A percentile compares a stretch with the other conserved stretches of the same genome.
phyloP scores from a whole-genome alignment of 1,140 invertebrate genomes.

The Bombus turneri region DNA sequence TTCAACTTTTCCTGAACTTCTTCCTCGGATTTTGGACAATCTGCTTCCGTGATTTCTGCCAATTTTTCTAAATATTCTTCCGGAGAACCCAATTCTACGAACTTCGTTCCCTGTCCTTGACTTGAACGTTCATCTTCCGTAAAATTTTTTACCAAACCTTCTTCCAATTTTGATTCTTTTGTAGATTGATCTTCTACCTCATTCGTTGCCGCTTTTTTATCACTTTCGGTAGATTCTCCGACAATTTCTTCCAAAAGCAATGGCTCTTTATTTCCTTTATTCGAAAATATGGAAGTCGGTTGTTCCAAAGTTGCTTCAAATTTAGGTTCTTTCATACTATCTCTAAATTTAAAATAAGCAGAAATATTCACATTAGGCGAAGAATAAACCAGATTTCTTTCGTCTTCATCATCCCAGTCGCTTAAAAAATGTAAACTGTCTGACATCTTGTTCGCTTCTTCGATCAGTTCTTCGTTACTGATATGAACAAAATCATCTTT shows the following conservation, averaged over 20 bases:
- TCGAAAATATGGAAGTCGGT: too few relatives aligned
- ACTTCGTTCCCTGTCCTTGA: not conserved
- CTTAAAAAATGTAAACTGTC: not conserved
- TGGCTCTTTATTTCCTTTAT: not conserved
- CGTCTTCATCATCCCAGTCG: not conserved
- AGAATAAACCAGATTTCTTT: slow-evolving; percentile 18
- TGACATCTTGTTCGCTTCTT: not conserved
- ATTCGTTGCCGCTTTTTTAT: not conserved
- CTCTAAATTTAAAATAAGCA: slow-evolving; percentile 20
- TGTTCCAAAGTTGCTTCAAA: not conserved
- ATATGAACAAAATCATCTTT: not conserved
- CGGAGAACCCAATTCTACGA: not conserved
- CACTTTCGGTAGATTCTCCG: not conserved
- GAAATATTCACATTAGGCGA: slow-evolving; percentile 7
- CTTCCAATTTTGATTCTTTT: not conserved
- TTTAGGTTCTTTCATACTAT: slow-evolving; percentile 8
- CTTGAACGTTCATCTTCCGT: not conserved
- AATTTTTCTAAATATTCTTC: slow-evolving; percentile 48
- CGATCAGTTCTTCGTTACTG: too few relatives aligned
- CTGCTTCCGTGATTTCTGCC: slow-evolving; percentile 29
- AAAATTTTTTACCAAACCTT: too few relatives aligned
- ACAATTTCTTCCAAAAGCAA: not conserved
- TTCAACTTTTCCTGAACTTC: slow-evolving; percentile 53
- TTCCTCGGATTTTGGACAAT: slow-evolving; percentile 44
- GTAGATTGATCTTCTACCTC: not conserved